These are phyloP conservation scores for Myotis vivesi DNA, from an alignment of 2,797 vertebrate species.

Conservation along the genomic window DNA sequence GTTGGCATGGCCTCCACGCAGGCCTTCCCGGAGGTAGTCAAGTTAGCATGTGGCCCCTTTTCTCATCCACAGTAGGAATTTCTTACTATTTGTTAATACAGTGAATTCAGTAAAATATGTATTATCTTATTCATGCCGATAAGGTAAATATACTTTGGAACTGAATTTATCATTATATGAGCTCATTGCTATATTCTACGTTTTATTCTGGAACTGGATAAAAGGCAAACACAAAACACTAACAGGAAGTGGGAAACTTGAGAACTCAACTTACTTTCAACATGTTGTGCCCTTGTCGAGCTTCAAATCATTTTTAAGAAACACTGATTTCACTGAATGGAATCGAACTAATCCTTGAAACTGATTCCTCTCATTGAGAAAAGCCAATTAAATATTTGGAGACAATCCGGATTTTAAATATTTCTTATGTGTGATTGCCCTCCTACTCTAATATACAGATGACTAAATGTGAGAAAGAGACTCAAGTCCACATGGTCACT, in stretches of 20 bases:
- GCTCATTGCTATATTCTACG: not conserved
- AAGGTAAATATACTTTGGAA: not conserved
- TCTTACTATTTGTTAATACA: not conserved
- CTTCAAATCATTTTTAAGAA: not conserved
- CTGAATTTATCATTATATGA: not conserved
- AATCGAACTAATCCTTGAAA: not conserved
- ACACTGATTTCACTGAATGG: not conserved
- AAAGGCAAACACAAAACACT: not conserved
- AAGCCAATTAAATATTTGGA: not conserved
- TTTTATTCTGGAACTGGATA: not conserved
- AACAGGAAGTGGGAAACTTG: not conserved
- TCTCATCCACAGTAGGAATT: not conserved
- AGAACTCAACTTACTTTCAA: not conserved
- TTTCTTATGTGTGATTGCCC: not conserved
- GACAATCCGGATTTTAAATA: not conserved
- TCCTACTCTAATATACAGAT: not conserved
- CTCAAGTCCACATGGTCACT: not conserved
- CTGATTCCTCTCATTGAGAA: not conserved
- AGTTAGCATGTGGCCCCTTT: too few relatives aligned
- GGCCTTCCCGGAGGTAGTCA: too few relatives aligned
- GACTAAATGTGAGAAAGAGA: not conserved
- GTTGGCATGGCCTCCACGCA: too few relatives aligned
- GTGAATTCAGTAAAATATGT: not conserved
- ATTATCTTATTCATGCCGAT: not conserved
- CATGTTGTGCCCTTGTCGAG: not conserved